Conservation (phyloP, 2,888 invertebrate species). For the Sarcophaga carnaria region DNA sequence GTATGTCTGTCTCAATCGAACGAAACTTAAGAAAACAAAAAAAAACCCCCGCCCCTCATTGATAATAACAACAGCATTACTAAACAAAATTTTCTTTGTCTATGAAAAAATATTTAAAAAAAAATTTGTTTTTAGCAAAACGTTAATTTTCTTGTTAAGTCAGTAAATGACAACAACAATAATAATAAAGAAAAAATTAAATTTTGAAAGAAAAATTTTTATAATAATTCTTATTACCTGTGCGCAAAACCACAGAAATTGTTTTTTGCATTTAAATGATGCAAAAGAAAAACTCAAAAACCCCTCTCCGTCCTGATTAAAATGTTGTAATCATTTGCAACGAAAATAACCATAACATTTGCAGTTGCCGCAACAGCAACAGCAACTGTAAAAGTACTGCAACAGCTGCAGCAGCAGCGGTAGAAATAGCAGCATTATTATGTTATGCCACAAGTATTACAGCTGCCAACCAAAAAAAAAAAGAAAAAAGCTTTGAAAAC, state of each 20-base stretch:
- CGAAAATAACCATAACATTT: background rate
- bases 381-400: slow-evolving; percentile 13
- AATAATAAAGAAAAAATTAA: background rate
- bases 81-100: slow-evolving; percentile 22
- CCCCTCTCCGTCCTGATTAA: background rate
- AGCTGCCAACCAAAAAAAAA: slow-evolving; percentile 14
- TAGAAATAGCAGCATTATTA: background rate
- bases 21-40: slow-evolving; percentile 1
- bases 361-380: background rate
- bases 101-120: background rate
- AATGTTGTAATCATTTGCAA: slow-evolving; percentile 52
- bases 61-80: slow-evolving; percentile 31
- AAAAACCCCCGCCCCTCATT: background rate
- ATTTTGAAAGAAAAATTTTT: background rate
- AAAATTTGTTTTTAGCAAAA: slow-evolving; percentile 6
- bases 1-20: slow-evolving; percentile 27
- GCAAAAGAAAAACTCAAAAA: slow-evolving; percentile 6
- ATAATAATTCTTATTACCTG: slow-evolving; percentile 48
- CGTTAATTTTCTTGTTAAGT: slow-evolving; percentile 57
- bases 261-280: background rate
- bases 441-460: slow-evolving; percentile 9
- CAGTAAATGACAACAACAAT: slow-evolving; percentile 30
- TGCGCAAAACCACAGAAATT: background rate
- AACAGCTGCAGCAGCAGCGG: slow-evolving; percentile 3
- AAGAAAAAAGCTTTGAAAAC: slow-evolving; percentile 34